Evolutionary conservation across 1,140 invertebrate species (phyloP).

Genomic region (Leptoteleia sp.): DNA sequence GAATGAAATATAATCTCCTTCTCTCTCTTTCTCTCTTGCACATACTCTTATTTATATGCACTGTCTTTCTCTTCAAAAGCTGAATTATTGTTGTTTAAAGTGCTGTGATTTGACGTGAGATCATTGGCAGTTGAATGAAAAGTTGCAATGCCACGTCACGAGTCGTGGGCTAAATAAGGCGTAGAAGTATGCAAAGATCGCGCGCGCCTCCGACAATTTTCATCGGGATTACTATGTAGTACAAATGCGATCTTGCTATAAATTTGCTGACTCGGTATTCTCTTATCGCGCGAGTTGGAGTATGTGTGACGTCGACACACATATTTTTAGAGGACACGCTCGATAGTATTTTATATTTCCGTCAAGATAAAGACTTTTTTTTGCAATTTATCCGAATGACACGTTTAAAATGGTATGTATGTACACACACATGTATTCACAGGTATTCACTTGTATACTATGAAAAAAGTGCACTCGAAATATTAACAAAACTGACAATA

Average conservation of each 20-base stretch:
- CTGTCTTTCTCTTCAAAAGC: too few relatives aligned
- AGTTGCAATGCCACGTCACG: not conserved
- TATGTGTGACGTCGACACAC: slow-evolving; percentile 8
- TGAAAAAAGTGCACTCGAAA: too few relatives aligned
- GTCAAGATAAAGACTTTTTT: too few relatives aligned
- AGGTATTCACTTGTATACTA: too few relatives aligned
- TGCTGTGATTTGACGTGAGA: not conserved
- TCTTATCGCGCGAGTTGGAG: slow-evolving; percentile 24
- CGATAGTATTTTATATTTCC: slow-evolving; percentile 36
- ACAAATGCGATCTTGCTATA: slow-evolving; percentile 39
- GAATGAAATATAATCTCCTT: too few relatives aligned
- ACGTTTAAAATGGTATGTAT: too few relatives aligned
- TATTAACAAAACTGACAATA: too few relatives aligned
- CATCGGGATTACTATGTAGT: slow-evolving; percentile 29
- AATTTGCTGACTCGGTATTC: slow-evolving; percentile 30
- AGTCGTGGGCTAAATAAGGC: slow-evolving; percentile 22
- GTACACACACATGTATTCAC: too few relatives aligned
- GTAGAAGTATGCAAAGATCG: slow-evolving; percentile 19
- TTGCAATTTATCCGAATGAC: not conserved
- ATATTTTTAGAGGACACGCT: slow-evolving; percentile 32
- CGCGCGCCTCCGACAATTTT: slow-evolving; percentile 29
- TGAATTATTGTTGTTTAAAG: too few relatives aligned
- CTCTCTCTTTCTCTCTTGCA: not conserved
- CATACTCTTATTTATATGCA: too few relatives aligned
- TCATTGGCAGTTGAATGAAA: slow-evolving; percentile 7